Conservation (phyloP, 2,797 vertebrate genomes). For the Melanotaenia nigrans region DNA sequence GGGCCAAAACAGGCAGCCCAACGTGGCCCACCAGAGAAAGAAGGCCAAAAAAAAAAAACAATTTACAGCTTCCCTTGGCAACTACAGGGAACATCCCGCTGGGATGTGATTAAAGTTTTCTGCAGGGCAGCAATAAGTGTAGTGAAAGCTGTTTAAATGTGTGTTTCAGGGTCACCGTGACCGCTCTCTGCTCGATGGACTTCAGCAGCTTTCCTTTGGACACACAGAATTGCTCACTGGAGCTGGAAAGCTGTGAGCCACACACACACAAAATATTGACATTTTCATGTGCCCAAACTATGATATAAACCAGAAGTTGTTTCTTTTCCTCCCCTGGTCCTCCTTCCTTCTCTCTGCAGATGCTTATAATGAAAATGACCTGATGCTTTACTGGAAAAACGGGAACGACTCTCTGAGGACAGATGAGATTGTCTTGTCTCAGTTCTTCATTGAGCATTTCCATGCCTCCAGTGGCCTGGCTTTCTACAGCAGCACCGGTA, state of each 20-base stretch:
- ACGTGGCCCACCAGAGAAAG: not conserved
- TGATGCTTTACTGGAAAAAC: slow-evolving; percentile 93
- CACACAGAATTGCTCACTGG: slow-evolving; percentile 91
- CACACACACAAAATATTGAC: slow-evolving; percentile 8
- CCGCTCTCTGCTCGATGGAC: slow-evolving; percentile 92
- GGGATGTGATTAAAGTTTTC: not conserved
- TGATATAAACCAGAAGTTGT: not conserved
- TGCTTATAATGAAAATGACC: slow-evolving; percentile 92
- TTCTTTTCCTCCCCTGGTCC: not conserved
- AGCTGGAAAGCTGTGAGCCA: slow-evolving; percentile 92
- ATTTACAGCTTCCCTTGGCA: slow-evolving; percentile 17
- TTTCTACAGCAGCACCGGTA: slow-evolving; percentile 92
- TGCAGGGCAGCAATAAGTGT: slow-evolving; percentile 3
- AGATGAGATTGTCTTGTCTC: slow-evolving; percentile 90
- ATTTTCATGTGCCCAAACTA: not conserved
- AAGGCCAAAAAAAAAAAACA: not conserved
- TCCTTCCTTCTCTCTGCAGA: slow-evolving; percentile 69
- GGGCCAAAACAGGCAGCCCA: not conserved
- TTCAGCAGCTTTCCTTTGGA: slow-evolving; percentile 94
- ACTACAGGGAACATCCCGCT: not conserved
- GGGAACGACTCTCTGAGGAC: slow-evolving; percentile 91
- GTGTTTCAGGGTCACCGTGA: slow-evolving; percentile 88
- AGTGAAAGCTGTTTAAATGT: not conserved
- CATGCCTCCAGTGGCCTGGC: slow-evolving; percentile 89
- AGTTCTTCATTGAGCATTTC: slow-evolving; percentile 93